phyloP scores from a whole-genome alignment of 2,797 vertebrate genomes.

The Furcifer pardalis region DNA sequence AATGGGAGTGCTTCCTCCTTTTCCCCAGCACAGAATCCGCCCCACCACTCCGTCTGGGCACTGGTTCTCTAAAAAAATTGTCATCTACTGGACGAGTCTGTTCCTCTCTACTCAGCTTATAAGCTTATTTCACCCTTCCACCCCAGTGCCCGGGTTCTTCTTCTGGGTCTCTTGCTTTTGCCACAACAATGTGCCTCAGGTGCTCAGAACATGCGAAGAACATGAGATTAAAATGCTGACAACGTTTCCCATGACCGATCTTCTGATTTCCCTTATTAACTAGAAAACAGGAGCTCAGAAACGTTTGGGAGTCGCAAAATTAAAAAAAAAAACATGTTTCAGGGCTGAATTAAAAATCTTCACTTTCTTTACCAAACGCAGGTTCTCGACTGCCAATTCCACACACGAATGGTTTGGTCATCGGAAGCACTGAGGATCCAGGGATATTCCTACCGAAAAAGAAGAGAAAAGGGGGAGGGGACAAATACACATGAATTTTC shows the following conservation, averaged over 20 bases:
- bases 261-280: background rate
- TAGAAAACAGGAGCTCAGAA: background rate
- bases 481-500: background rate
- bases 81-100: too few relatives aligned
- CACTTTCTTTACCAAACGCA: constrained; percentile 88
- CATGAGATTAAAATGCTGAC: background rate
- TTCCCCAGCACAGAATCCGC: too few relatives aligned
- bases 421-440: constrained; percentile 99
- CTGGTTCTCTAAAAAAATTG: too few relatives aligned
- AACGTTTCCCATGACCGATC: background rate
- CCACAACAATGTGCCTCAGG: too few relatives aligned
- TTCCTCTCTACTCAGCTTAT: too few relatives aligned
- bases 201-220: too few relatives aligned
- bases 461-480: background rate
- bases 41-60: too few relatives aligned
- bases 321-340: background rate
- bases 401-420: constrained; percentile 97
- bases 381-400: constrained; percentile 98
- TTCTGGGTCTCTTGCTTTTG: too few relatives aligned
- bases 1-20: too few relatives aligned
- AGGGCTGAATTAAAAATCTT: background rate
- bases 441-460: constrained; percentile 87
- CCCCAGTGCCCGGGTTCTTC: too few relatives aligned
- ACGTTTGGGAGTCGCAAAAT: background rate
- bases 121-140: too few relatives aligned